Conservation (phyloP, 2,113 vertebrate genomes). For the Sclerurus mexicanus region DNA sequence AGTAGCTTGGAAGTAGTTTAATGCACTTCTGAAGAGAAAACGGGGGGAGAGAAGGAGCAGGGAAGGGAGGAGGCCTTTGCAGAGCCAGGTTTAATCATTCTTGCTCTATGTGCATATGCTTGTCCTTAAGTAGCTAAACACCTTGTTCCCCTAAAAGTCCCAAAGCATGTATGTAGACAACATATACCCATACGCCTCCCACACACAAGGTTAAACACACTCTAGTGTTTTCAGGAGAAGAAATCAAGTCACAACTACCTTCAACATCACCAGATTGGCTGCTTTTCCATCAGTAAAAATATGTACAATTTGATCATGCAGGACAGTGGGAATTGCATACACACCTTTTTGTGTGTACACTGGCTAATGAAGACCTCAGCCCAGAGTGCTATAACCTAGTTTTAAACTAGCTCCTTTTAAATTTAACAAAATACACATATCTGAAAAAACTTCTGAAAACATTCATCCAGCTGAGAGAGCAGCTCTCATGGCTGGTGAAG, state of each 20-base stretch:
- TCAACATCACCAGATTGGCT: not conserved
- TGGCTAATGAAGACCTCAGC: not conserved
- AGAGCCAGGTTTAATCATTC: conserved; percentile 32
- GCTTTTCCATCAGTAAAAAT: not conserved
- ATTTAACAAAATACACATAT: not conserved
- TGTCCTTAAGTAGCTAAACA: not conserved
- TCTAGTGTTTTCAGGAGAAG: not conserved
- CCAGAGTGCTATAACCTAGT: not conserved
- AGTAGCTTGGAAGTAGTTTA: conserved; percentile 31
- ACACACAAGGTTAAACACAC: not conserved
- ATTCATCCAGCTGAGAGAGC: not conserved
- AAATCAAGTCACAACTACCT: not conserved
- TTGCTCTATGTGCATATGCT: not conserved
- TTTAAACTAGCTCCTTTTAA: not conserved
- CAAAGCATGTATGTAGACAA: not conserved
- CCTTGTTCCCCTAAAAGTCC: not conserved
- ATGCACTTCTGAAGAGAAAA: not conserved
- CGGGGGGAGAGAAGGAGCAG: not conserved
- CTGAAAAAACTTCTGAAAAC: not conserved
- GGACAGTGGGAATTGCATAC: not conserved
- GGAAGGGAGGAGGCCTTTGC: not conserved
- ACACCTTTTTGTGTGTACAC: not conserved
- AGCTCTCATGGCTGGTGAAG: not conserved
- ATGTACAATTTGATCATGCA: not conserved
- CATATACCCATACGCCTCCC: not conserved